Evolutionary conservation across 2,797 vertebrate species (phyloP), one percentile per base, ranked within the genome.

Genomic region (Kryptolebias ocellatus): DNA sequence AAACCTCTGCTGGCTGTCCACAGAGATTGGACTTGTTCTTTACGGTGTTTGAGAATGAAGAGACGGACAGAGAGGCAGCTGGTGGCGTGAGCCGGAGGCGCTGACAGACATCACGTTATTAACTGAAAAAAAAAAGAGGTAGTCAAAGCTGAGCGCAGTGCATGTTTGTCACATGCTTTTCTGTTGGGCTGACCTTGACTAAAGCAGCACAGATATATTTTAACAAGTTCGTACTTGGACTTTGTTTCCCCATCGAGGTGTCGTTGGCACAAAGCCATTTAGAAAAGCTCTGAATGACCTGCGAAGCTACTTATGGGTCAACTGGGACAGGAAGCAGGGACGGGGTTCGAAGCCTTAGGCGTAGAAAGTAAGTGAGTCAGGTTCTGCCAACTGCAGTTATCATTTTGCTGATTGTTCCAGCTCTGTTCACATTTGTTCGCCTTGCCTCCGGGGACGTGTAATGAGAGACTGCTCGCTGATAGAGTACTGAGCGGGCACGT

Each of bases 71-170:
- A 64, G 37, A 60, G 59, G 42, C 68, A 59, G 66, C 72, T 70
- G 76, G 66, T 55, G 60, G 14, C 63, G 69, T 52, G 64, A 81
- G 64, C 39, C 1, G 14, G 60, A 65, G 55, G 68, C 39, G 85
- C 80, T 79, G 71, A 63, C 56, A 72, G 45, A 42, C 78, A 83
- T 90, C 89, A 90, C 90, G 4, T 90, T 90, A 84, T 52, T 90
- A 46, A 74, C 70, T 24, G 17, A 71, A 76, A 76, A 77, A 77
- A 82, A 76, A 89, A 86, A 90, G 84, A 78, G 88, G 85, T 89
- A 90, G 87, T 90, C 63, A 50, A 39, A 73, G 55, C 14, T 2
- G 27, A 66, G 67, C 54, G 76, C 15, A 4, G 34, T 62, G 53
- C 61, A 39, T 52, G 64, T 77, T 66, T 74, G 67, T 61, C 74